These are phyloP conservation scores for Naso thynnoides DNA, from an alignment of 2,797 vertebrate genomes.

Conservation along the genomic window DNA sequence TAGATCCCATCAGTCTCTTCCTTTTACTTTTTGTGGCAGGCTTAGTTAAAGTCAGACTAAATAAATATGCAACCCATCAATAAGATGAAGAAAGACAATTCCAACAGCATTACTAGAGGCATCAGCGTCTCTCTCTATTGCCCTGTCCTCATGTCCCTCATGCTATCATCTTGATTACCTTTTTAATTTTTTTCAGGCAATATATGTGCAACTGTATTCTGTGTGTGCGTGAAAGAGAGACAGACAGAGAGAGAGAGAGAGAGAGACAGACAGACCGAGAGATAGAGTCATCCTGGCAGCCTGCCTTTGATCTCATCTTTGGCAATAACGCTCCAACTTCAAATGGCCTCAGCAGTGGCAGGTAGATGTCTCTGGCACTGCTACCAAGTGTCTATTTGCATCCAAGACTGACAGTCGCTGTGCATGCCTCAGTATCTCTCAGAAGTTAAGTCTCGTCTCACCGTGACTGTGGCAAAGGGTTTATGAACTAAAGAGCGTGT, in stretches of 20 bases:
- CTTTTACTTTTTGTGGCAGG: slow-evolving; percentile 51
- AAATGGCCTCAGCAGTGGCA: slow-evolving; percentile 76
- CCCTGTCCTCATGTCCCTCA: slow-evolving; percentile 24
- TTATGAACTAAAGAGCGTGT: slow-evolving; percentile 41
- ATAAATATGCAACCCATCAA: slow-evolving; percentile 62
- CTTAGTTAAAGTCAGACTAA: slow-evolving; percentile 53
- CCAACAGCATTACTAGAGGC: slow-evolving; percentile 66
- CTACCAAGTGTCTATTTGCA: slow-evolving; percentile 61
- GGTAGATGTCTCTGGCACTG: slow-evolving; percentile 63
- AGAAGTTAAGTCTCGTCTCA: slow-evolving; percentile 48
- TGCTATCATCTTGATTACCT: slow-evolving; percentile 8
- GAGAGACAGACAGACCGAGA: slow-evolving; percentile 23
- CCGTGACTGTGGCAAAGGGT: slow-evolving; percentile 26
- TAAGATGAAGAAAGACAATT: slow-evolving; percentile 59
- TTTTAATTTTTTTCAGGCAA: slow-evolving; percentile 33
- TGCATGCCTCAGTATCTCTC: slow-evolving; percentile 35
- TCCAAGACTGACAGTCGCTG: slow-evolving; percentile 50
- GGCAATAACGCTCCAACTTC: slow-evolving; percentile 72
- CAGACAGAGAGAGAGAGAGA: slow-evolving; percentile 6
- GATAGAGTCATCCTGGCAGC: slow-evolving; percentile 56
- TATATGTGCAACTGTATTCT: slow-evolving; percentile 15
- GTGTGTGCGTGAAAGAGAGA: slow-evolving; percentile 10
- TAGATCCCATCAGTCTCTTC: slow-evolving; percentile 38
- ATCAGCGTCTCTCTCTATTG: slow-evolving; percentile 35
- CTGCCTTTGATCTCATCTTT: slow-evolving; percentile 76